A percentile compares a stretch with the other conserved stretches of the same genome.
phyloP scores from a whole-genome alignment of 2,888 invertebrate species.

The Schrankia costaestrigalis region DNA sequence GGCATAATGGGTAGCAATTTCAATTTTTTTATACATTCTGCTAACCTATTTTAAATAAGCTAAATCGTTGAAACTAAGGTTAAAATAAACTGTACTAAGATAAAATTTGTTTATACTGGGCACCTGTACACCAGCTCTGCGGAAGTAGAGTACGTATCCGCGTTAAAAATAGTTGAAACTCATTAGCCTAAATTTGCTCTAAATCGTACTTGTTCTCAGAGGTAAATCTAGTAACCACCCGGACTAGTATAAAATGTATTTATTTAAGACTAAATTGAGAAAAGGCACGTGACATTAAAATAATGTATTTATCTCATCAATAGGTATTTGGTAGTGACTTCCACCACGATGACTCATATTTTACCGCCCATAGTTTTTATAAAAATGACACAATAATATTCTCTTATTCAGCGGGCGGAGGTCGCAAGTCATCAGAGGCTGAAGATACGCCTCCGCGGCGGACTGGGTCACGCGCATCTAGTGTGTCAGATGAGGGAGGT shows the following conservation, averaged over 20 bases:
- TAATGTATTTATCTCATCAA: no score
- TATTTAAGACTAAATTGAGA: no score
- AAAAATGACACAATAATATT: background rate
- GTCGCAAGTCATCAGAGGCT: conserved; percentile 75
- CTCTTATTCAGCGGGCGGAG: conserved; percentile 62
- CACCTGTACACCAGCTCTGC: conserved; percentile 38
- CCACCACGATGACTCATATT: no score
- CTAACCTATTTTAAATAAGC: no score
- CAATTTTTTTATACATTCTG: no score
- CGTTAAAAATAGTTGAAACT: conserved; percentile 48
- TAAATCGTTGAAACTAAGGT: no score
- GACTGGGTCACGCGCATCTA: conserved; percentile 85
- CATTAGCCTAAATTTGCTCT: conserved; percentile 44
- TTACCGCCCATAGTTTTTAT: background rate
- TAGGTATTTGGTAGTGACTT: no score
- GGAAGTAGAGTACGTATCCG: conserved; percentile 32
- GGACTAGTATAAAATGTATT: no score
- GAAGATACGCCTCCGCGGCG: conserved; percentile 80
- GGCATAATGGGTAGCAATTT: no score
- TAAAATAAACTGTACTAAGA: conserved; percentile 32
- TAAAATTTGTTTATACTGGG: conserved; percentile 43
- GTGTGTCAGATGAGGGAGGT: conserved; percentile 84
- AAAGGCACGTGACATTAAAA: no score
- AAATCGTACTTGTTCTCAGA: conserved; percentile 13
- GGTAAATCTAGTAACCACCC: conserved; percentile 11